A percentile compares a stretch with the other conserved stretches of the same genome.
phyloP scores from a whole-genome alignment of 37 sponge, comb jelly and placozoan species.

The Ianthella basta region DNA sequence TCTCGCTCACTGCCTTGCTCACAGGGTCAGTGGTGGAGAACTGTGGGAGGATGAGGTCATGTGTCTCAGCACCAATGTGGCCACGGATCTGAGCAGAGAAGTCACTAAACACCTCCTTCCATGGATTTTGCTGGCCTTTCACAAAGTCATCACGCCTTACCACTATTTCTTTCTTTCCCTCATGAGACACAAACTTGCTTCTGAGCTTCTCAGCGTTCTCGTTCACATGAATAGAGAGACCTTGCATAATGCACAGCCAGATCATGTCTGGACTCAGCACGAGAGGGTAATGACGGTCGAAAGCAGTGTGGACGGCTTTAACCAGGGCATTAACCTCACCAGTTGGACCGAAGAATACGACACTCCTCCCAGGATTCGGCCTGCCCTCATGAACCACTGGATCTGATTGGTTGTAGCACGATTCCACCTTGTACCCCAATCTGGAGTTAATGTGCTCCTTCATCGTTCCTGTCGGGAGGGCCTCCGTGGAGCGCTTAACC shows the following conservation, averaged over 20 bases:
- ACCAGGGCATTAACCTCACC: conserved; percentile 16
- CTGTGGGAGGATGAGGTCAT: conserved; percentile 40
- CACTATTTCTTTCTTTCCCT: conserved; percentile 35
- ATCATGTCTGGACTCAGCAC: conserved; percentile 55
- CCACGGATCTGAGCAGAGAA: conserved; percentile 58
- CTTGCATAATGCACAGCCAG: conserved; percentile 64
- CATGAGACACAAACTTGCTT: conserved; percentile 57
- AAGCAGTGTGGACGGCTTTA: conserved; percentile 44
- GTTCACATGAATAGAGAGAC: conserved; percentile 52
- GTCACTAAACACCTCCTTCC: conserved; percentile 60
- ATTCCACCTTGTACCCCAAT: neutral
- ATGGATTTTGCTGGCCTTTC: conserved; percentile 57
- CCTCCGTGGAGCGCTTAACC: too few relatives aligned
- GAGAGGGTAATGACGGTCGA: conserved; percentile 46
- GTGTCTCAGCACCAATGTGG: conserved; percentile 45
- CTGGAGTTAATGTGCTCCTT: neutral
- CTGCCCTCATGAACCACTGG: too few relatives aligned
- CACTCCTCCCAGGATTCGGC: too few relatives aligned
- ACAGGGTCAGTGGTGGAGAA: conserved; percentile 66
- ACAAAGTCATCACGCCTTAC: conserved; percentile 47
- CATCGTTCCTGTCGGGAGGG: neutral
- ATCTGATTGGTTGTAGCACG: too few relatives aligned
- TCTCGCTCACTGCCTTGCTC: conserved; percentile 57
- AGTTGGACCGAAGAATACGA: too few relatives aligned
- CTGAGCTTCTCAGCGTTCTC: conserved; percentile 61